Evolutionary conservation across 2,113 vertebrate species (phyloP).

Genomic region (zebrafish (Danio rerio)): GRCz12tu NC_133183.1:50858501-50859000

Average conservation of each 20-base stretch:
- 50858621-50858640: too few species aligned
- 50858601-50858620: too few species aligned
- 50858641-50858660: too few species aligned
- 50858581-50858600: too few species aligned
- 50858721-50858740: too few species aligned
- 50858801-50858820: slow-evolving; percentile 28
- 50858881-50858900: slow-evolving; percentile 51
- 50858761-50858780: slow-evolving; percentile 37
- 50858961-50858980: slow-evolving; percentile 27
- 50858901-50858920: slow-evolving; percentile 53
- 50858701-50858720: too few species aligned
- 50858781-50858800: slow-evolving; percentile 1
- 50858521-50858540: too few species aligned
- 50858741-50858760: slow-evolving; percentile 50
- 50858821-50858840: slow-evolving; percentile 54
- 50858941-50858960: slow-evolving; percentile 46
- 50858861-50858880: slow-evolving; percentile 43
- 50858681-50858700: too few species aligned
- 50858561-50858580: too few species aligned
- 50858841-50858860: slow-evolving; percentile 36
- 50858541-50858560: too few species aligned
- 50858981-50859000: slow-evolving; percentile 21
- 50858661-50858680: too few species aligned
- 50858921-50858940: slow-evolving; percentile 50
- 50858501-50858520: too few species aligned